A percentile compares a stretch with the other conserved stretches of the same genome.
Evolutionary conservation across 2,888 invertebrate species (phyloP).

Genomic region (Ligdia adustata): DNA sequence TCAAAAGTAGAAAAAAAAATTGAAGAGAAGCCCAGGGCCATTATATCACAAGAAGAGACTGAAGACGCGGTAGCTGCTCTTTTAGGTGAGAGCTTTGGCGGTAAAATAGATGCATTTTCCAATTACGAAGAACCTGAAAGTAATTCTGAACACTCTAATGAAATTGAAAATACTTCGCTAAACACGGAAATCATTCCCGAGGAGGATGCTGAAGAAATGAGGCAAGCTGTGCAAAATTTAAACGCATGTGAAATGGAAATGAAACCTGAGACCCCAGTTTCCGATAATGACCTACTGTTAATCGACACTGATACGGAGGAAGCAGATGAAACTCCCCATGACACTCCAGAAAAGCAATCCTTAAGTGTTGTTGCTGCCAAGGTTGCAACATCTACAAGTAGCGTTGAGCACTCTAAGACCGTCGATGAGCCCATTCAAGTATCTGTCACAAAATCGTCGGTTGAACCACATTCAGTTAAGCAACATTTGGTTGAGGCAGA

Average conservation of each 20-base stretch:
- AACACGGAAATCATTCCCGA: constrained; percentile 85
- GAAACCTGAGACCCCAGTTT: constrained; percentile 93
- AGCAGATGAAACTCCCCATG: constrained; percentile 83
- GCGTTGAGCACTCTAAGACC: constrained; percentile 58
- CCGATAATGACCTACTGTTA: constrained; percentile 92
- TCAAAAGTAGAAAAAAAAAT: constrained; percentile 81
- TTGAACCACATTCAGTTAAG: constrained; percentile 15
- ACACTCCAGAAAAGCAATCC: constrained; percentile 65
- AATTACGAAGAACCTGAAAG: constrained; percentile 81
- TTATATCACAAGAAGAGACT: constrained; percentile 96
- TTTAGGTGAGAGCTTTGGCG: constrained; percentile 93
- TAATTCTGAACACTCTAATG: constrained; percentile 64
- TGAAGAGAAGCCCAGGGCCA: constrained; percentile 91
- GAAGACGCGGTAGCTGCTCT: constrained; percentile 96
- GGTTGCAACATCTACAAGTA: constrained; percentile 49
- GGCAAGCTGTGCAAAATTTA: constrained; percentile 92
- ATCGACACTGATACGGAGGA: constrained; percentile 95
- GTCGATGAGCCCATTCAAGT: constrained; percentile 52
- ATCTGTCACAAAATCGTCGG: constrained; percentile 13
- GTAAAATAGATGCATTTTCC: constrained; percentile 81
- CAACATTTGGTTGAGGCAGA: constrained; percentile 48
- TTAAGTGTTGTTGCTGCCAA: constrained; percentile 68
- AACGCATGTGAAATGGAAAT: constrained; percentile 88
- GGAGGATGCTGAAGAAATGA: constrained; percentile 92
- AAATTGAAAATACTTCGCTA: constrained; percentile 70